Evolutionary conservation across 2,113 vertebrate species (phyloP).

Genomic region (Marmota monax): DNA sequence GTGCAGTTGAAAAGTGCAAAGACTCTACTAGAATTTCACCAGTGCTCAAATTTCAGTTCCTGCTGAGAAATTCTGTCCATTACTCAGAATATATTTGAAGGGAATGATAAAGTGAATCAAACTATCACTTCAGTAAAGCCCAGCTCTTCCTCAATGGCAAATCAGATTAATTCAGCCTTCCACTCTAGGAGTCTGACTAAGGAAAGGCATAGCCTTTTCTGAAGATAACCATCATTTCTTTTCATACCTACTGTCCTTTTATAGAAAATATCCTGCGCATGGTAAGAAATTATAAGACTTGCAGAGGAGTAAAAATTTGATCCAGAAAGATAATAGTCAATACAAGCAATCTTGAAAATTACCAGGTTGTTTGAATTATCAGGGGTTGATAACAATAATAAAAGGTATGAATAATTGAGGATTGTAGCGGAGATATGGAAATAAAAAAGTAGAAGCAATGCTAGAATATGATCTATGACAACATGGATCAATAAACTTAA

Average conservation of each 20-base stretch:
- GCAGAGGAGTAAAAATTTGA: background rate
- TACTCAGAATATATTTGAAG: background rate
- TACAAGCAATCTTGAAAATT: conserved; percentile 15
- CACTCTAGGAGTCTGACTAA: background rate
- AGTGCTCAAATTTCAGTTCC: background rate
- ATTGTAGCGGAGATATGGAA: background rate
- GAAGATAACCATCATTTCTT: background rate
- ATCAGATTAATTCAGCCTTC: background rate
- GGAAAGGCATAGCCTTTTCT: background rate
- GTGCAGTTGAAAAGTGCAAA: background rate
- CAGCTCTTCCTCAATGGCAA: background rate
- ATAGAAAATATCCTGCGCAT: background rate
- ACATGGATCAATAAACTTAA: background rate
- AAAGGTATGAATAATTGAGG: background rate
- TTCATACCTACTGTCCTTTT: background rate
- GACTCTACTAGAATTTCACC: background rate
- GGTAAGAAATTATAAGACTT: background rate
- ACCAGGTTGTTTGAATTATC: background rate
- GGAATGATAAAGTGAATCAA: background rate
- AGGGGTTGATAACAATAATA: background rate
- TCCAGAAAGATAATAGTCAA: background rate
- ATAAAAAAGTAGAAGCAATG: conserved; percentile 13
- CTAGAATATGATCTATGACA: background rate
- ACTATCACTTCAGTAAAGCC: background rate
- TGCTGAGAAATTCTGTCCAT: background rate